A percentile compares a stretch with the other conserved stretches of the same genome.
phyloP scores from a whole-genome alignment of 2,888 invertebrate genomes.

The Acrocyrtus sp. region DNA sequence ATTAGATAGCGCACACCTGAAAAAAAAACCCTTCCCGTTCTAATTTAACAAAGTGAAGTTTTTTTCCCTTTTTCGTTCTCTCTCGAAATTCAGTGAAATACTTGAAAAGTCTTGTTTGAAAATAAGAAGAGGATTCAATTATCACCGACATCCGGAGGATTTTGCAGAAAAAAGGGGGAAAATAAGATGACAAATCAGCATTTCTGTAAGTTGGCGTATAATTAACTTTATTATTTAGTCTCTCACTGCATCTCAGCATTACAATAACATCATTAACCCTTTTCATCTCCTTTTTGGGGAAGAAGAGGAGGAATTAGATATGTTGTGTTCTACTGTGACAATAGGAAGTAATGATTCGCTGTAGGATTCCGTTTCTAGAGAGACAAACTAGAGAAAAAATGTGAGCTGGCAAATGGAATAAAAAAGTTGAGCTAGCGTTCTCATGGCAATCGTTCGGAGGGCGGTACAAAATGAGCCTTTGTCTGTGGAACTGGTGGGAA shows the following conservation, averaged over 20 bases:
- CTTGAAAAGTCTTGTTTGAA: not conserved
- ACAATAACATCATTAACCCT: conserved; percentile 22
- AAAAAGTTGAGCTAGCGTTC: too few species aligned
- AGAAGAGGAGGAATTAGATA: too few species aligned
- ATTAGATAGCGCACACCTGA: too few species aligned
- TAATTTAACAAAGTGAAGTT: not conserved
- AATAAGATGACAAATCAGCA: conserved; percentile 64
- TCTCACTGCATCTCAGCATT: not conserved
- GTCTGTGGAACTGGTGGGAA: too few species aligned
- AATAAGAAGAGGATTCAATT: not conserved
- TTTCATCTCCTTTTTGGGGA: conserved; percentile 25
- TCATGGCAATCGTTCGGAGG: too few species aligned
- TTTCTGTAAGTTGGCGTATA: conserved; percentile 63
- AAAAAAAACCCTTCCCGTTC: not conserved
- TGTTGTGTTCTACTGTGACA: too few species aligned
- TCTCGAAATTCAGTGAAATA: not conserved
- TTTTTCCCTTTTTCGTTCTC: not conserved
- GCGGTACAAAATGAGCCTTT: too few species aligned
- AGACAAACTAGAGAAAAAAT: too few species aligned
- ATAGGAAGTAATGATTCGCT: too few species aligned
- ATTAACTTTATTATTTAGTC: conserved; percentile 52
- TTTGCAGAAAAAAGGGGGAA: conserved; percentile 9
- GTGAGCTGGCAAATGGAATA: too few species aligned
- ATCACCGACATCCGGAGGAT: not conserved
- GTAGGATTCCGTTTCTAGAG: too few species aligned